Evolutionary conservation across 2,888 invertebrate species (phyloP).

Genomic region (Eutolmus rufibarbis): DNA sequence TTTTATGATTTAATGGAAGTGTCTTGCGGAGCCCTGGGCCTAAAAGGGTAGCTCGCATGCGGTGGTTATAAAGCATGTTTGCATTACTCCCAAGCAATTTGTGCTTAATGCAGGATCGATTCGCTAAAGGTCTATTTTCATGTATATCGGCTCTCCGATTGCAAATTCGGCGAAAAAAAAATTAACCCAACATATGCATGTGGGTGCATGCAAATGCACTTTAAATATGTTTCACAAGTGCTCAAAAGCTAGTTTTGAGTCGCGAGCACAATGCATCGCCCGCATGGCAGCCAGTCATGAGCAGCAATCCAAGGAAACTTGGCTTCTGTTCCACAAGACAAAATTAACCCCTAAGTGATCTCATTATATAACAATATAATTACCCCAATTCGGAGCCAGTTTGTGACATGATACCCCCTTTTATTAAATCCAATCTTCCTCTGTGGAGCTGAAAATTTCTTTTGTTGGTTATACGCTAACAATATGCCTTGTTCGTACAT

Average conservation of each 20-base stretch:
- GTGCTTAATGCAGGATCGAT: constrained; percentile 29
- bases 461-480: constrained; percentile 28
- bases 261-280: not conserved
- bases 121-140: not conserved
- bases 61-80: not conserved
- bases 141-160: not conserved
- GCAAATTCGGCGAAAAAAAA: not conserved
- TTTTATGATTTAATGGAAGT: constrained; percentile 49
- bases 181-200: not conserved
- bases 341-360: constrained; percentile 47
- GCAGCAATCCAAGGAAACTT: not conserved
- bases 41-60: constrained; percentile 6
- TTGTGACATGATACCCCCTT: constrained; percentile 33
- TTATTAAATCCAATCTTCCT: constrained; percentile 27
- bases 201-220: not conserved
- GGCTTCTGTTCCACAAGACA: not conserved
- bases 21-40: constrained; percentile 32
- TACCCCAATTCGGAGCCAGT: constrained; percentile 41
- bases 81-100: constrained; percentile 8
- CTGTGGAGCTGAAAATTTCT: constrained; percentile 25
- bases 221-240: not conserved
- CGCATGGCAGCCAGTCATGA: not conserved
- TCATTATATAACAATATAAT: constrained; percentile 46
- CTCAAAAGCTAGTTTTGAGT: not conserved
- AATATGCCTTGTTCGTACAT: constrained; percentile 42